A percentile compares a stretch with the other conserved stretches of the same genome.
phyloP scores from a whole-genome alignment of 2,888 invertebrate genomes.

The Nycteola revayana region DNA sequence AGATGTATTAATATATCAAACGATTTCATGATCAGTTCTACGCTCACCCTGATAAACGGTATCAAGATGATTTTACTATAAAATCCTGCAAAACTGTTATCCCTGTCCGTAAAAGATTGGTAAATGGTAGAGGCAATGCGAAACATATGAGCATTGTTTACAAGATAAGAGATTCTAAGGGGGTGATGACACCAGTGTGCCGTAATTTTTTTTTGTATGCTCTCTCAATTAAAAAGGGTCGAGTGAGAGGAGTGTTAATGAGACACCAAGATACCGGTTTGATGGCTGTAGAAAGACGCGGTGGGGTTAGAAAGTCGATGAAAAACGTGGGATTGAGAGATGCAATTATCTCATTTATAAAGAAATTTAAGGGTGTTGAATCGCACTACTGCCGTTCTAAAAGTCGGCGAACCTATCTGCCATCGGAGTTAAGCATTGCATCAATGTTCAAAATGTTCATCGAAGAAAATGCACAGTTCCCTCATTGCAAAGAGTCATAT shows the following conservation, averaged over 20 bases:
- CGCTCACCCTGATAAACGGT: too few species aligned
- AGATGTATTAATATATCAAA: too few species aligned
- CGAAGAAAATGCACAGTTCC: constrained; percentile 13
- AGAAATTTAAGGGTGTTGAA: constrained; percentile 24
- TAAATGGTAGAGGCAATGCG: constrained; percentile 6
- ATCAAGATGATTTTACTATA: too few species aligned
- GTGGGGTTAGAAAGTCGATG: constrained; percentile 11
- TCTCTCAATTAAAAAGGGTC: constrained; percentile 9
- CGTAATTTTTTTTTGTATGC: constrained; percentile 7
- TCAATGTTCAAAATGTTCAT: constrained; percentile 24
- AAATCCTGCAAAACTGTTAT: too few species aligned
- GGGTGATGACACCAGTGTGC: constrained; percentile 5
- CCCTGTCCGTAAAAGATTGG: constrained; percentile 9
- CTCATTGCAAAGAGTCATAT: constrained; percentile 19
- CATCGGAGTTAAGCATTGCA: constrained; percentile 13
- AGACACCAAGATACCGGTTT: constrained; percentile 11
- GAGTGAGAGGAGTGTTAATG: constrained; percentile 14
- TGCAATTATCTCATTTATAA: constrained; percentile 19
- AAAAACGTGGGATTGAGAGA: constrained; percentile 17
- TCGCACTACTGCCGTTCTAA: constrained; percentile 22
- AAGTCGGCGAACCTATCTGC: constrained; percentile 19
- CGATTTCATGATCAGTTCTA: too few species aligned
- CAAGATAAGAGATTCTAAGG: constrained; percentile 4
- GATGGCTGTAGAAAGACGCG: constrained; percentile 14
- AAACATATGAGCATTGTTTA: constrained; percentile 11